phyloP scores from a whole-genome alignment of 2,113 vertebrate species.

The Chelonoidis abingdonii region DNA sequence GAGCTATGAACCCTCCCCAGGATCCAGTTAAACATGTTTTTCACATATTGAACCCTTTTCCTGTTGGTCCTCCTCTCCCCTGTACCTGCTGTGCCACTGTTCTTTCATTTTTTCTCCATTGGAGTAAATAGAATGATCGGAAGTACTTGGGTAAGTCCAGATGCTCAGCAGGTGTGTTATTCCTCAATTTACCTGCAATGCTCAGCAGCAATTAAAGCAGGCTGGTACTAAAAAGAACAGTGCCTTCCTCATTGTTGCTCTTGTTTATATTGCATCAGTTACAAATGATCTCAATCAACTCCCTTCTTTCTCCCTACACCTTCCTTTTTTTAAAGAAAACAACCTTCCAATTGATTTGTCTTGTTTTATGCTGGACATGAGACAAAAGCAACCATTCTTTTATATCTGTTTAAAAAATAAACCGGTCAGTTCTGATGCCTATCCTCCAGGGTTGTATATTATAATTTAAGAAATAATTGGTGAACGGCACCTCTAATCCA shows the following conservation, averaged over 20 bases:
- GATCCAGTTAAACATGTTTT: neutral
- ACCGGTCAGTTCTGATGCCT: neutral
- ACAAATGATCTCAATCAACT: neutral
- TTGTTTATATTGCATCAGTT: neutral
- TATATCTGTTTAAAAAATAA: neutral
- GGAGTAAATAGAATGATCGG: neutral
- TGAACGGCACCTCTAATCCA: neutral
- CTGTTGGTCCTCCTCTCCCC: neutral
- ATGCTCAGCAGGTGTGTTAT: neutral
- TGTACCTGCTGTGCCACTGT: constrained; percentile 1
- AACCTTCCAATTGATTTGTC: neutral
- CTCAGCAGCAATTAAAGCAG: neutral
- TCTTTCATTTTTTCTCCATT: neutral
- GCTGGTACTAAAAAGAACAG: neutral
- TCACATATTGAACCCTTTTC: constrained; percentile 39
- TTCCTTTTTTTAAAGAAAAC: neutral
- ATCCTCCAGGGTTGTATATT: neutral
- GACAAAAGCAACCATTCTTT: neutral
- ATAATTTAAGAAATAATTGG: neutral
- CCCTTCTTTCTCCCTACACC: neutral
- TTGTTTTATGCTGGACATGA: neutral
- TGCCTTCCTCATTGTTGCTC: neutral
- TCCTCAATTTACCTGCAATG: neutral
- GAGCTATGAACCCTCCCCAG: constrained; percentile 6
- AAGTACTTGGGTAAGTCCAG: neutral